phyloP scores from a whole-genome alignment of 2,113 vertebrate species.

The Xenopus tropicalis region UCB_Xtro_10.0 CM004452.2:39150501-39151000 shows the following conservation, averaged over 20 bases:
- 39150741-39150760: slow-evolving; percentile 49
- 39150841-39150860: neutral
- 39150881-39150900: too few relatives aligned
- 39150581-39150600: too few relatives aligned
- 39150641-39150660: too few relatives aligned
- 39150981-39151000: slow-evolving; percentile 50
- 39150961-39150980: slow-evolving; percentile 12
- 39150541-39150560: too few relatives aligned
- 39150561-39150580: too few relatives aligned
- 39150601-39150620: too few relatives aligned
- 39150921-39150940: slow-evolving; percentile 58
- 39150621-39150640: too few relatives aligned
- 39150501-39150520: too few relatives aligned
- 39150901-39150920: slow-evolving; percentile 5
- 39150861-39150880: neutral
- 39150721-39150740: slow-evolving; percentile 58
- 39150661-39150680: slow-evolving; percentile 60
- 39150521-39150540: too few relatives aligned
- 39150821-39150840: slow-evolving; percentile 63
- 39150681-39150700: slow-evolving; percentile 56
- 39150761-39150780: slow-evolving; percentile 54
- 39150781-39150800: slow-evolving; percentile 46
- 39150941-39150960: slow-evolving; percentile 62
- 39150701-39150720: slow-evolving; percentile 57
- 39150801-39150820: slow-evolving; percentile 58